Conservation (phyloP, 2,797 vertebrate genomes). For the Pangasius krempfi region DNA sequence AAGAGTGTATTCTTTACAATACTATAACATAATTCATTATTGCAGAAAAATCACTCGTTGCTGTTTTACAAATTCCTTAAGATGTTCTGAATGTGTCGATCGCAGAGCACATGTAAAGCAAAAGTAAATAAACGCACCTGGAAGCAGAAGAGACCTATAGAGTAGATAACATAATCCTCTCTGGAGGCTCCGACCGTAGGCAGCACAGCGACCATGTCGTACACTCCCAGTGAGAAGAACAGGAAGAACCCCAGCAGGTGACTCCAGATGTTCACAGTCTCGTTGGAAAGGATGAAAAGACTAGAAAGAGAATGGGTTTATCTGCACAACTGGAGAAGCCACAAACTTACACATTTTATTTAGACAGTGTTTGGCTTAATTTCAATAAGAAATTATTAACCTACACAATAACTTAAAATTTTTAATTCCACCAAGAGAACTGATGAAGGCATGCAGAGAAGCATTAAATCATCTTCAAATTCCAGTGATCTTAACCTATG, state of each 20-base stretch:
- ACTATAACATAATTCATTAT: background rate
- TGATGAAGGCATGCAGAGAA: background rate
- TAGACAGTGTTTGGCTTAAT: background rate
- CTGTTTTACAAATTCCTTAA: background rate
- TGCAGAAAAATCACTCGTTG: background rate
- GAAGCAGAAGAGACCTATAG: constrained; percentile 95
- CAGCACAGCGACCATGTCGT: constrained; percentile 87
- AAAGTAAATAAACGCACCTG: constrained; percentile 77
- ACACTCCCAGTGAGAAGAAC: constrained; percentile 90
- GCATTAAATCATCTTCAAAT: background rate
- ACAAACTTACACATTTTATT: background rate
- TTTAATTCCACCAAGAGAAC: too few relatives aligned
- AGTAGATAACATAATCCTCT: constrained; percentile 95
- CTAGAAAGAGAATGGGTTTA: constrained; percentile 64
- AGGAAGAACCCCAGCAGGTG: constrained; percentile 96
- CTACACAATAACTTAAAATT: too few relatives aligned
- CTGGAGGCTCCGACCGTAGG: constrained; percentile 86
- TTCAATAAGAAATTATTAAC: background rate
- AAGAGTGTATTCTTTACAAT: background rate
- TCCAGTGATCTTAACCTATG: background rate
- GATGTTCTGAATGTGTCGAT: background rate
- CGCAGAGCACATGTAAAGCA: background rate
- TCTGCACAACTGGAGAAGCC: background rate
- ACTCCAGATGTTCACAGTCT: constrained; percentile 98
- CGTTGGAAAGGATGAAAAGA: constrained; percentile 95